phyloP scores from a whole-genome alignment of 1,140 invertebrate species.

The Melipona quadrifasciata region DNA sequence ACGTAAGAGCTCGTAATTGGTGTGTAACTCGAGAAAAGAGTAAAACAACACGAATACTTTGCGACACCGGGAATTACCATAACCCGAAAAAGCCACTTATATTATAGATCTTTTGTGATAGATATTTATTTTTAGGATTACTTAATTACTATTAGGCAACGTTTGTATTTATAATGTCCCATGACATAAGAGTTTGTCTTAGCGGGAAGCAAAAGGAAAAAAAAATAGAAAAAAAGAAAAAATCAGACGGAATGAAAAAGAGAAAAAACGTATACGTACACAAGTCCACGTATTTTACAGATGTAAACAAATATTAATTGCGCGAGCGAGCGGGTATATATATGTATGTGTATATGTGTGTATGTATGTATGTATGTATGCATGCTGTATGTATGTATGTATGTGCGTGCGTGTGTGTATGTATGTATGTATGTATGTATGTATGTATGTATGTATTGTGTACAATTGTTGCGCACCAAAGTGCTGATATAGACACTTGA shows the following conservation, averaged over 20 bases:
- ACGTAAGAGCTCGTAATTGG: constrained; percentile 31
- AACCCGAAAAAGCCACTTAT: constrained; percentile 52
- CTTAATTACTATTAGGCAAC: constrained; percentile 51
- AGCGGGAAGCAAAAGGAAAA: neutral
- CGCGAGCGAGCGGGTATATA: no score
- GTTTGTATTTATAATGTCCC: constrained; percentile 59
- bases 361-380: no score
- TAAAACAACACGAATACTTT: neutral
- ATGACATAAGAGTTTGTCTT: constrained; percentile 34
- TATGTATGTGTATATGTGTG: no score
- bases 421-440: no score
- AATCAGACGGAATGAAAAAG: neutral
- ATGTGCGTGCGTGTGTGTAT: neutral
- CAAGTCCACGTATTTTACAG: neutral
- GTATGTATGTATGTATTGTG: neutral
- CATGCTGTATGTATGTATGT: neutral
- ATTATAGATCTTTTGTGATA: constrained; percentile 79
- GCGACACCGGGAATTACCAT: constrained; percentile 16
- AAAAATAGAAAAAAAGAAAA: neutral
- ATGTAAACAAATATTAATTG: neutral
- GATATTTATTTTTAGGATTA: constrained; percentile 80
- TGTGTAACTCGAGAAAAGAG: constrained; percentile 20
- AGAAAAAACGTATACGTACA: neutral
- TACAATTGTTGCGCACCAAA: constrained; percentile 57
- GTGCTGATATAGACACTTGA: constrained; percentile 53